These are phyloP conservation scores for Hippopotamus amphibius DNA, from an alignment of 2,113 vertebrate genomes.

Conservation along the genomic window DNA sequence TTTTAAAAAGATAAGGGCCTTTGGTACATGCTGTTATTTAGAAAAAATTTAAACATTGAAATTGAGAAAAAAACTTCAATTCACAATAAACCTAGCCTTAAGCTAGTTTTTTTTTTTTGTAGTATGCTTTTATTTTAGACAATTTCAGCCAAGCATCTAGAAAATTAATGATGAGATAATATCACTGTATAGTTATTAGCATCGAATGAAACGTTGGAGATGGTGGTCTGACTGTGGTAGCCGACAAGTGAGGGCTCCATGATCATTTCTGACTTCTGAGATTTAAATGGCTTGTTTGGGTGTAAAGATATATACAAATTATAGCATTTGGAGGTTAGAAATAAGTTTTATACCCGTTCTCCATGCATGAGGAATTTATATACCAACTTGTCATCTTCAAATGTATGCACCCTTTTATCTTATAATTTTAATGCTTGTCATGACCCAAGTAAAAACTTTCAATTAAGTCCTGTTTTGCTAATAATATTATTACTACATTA, in stretches of 20 bases:
- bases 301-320: neutral
- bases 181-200: neutral
- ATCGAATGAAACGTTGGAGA: neutral
- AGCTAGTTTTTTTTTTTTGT: neutral
- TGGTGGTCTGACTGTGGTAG: neutral
- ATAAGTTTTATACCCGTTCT: neutral
- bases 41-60: neutral
- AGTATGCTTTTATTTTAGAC: neutral
- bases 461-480: constrained; percentile 14
- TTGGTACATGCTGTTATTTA: neutral
- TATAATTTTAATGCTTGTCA: neutral
- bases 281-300: neutral
- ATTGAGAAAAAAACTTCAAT: neutral
- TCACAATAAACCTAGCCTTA: neutral
- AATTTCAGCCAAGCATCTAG: neutral
- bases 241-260: neutral
- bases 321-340: neutral
- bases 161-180: neutral
- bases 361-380: neutral
- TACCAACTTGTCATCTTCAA: neutral
- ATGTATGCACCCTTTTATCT: neutral
- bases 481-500: neutral
- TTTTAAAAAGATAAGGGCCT: neutral
- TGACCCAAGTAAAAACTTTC: neutral
- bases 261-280: neutral